Evolutionary conservation across 2,888 invertebrate species (phyloP).

Genomic region (Lepidonotus clava): DNA sequence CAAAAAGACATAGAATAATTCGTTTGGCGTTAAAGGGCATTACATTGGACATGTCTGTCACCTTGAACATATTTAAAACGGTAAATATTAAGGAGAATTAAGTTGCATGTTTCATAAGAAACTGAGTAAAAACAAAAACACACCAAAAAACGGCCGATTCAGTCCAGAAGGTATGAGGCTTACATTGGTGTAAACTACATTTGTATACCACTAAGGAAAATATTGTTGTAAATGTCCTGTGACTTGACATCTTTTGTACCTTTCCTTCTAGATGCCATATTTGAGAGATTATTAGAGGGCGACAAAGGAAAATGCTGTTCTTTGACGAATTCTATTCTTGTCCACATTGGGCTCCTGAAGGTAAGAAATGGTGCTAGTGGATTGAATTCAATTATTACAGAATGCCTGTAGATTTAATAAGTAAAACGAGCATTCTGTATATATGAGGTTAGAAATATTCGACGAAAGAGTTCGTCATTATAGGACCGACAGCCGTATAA

Average conservation of each 20-base stretch:
- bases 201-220: neutral
- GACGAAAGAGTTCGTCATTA: neutral
- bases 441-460: neutral
- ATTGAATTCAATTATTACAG: neutral
- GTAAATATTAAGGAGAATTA: too few relatives aligned
- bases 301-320: conserved; percentile 81
- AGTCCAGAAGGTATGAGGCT: too few relatives aligned
- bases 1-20: too few relatives aligned
- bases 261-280: conserved; percentile 81
- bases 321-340: conserved; percentile 85
- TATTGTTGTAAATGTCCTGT: neutral
- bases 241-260: neutral
- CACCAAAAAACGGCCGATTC: too few relatives aligned
- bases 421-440: neutral
- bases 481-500: neutral
- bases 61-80: too few relatives aligned
- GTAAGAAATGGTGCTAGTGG: conserved; percentile 80
- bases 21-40: too few relatives aligned
- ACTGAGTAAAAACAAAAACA: too few relatives aligned
- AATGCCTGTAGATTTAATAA: neutral
- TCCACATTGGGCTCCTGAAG: conserved; percentile 87
- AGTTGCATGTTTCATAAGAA: too few relatives aligned
- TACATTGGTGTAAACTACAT: neutral
- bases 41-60: too few relatives aligned
- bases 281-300: conserved; percentile 83